phyloP scores from a whole-genome alignment of 2,888 invertebrate species.

The Dolichopus griseipennis region DNA sequence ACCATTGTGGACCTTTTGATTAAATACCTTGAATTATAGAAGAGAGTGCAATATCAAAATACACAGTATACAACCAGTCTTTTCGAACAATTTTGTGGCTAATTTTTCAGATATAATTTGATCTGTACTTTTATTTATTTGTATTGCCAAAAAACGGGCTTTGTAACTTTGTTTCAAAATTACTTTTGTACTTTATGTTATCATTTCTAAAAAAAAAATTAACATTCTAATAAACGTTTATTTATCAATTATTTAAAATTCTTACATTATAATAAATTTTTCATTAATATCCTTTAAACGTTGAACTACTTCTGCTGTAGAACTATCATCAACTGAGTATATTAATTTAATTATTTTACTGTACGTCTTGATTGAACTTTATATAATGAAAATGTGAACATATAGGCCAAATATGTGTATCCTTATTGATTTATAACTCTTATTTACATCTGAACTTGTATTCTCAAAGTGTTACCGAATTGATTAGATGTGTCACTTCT shows the following conservation, averaged over 20 bases:
- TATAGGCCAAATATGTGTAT: no score
- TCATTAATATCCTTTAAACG: conserved; percentile 49
- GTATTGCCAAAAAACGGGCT: conserved; percentile 26
- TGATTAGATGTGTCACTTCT: no score
- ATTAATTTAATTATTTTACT: no score
- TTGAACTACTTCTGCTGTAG: conserved; percentile 47
- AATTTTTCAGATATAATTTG: conserved; percentile 19
- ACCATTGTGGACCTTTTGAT: conserved; percentile 45
- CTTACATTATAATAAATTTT: conserved; percentile 57
- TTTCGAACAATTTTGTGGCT: conserved; percentile 40
- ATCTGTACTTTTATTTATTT: neutral
- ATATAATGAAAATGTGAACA: no score
- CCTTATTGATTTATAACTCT: no score
- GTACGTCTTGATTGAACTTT: no score
- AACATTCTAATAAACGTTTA: neutral
- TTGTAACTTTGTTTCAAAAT: conserved; percentile 33
- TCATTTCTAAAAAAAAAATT: conserved; percentile 29
- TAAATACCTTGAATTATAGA: conserved; percentile 52
- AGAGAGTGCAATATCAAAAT: conserved; percentile 52
- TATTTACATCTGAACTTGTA: no score
- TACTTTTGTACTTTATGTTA: conserved; percentile 37
- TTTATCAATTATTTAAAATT: neutral
- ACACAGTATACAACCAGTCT: conserved; percentile 45
- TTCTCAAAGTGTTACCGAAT: no score
- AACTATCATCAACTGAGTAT: conserved; percentile 44